Evolutionary conservation across 2,113 vertebrate species (phyloP).

Genomic region (Seriola aureovittata): DNA sequence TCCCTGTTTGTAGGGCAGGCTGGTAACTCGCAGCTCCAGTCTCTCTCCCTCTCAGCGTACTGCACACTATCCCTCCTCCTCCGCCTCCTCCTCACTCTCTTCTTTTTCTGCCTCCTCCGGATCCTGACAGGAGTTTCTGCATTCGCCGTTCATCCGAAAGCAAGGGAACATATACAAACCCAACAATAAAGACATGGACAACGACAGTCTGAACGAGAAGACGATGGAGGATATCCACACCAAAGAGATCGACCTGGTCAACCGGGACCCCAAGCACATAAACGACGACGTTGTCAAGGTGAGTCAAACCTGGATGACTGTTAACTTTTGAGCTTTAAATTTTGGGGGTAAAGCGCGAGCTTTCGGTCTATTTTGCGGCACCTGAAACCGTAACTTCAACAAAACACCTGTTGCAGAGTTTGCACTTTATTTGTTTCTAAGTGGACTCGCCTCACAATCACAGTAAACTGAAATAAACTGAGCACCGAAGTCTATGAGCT

Average conservation of each 20-base stretch:
- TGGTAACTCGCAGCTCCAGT: constrained; percentile 70
- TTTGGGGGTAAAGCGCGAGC: not conserved
- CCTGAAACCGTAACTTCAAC: not conserved
- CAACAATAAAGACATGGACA: constrained; percentile 97
- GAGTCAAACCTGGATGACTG: constrained; percentile 60
- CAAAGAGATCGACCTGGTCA: constrained; percentile 98
- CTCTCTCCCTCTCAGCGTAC: constrained; percentile 53
- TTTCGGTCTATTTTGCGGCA: not conserved
- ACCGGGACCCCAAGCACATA: constrained; percentile 94
- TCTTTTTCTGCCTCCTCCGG: constrained; percentile 57
- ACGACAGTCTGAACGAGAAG: constrained; percentile 91
- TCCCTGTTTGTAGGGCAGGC: constrained; percentile 79
- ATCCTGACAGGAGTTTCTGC: constrained; percentile 89
- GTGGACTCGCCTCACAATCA: not conserved
- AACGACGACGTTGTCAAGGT: constrained; percentile 98
- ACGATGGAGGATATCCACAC: constrained; percentile 92
- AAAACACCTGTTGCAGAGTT: constrained; percentile 14
- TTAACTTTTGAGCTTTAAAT: not conserved
- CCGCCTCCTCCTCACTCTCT: constrained; percentile 57
- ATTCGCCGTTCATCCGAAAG: constrained; percentile 93
- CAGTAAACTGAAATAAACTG: not conserved
- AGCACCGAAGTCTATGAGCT: not conserved
- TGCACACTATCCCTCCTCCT: constrained; percentile 56
- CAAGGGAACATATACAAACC: constrained; percentile 99
- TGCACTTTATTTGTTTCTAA: too few relatives aligned